Evolutionary conservation across 2,888 invertebrate genomes (phyloP).

Genomic region (Tridacna crocea): DNA sequence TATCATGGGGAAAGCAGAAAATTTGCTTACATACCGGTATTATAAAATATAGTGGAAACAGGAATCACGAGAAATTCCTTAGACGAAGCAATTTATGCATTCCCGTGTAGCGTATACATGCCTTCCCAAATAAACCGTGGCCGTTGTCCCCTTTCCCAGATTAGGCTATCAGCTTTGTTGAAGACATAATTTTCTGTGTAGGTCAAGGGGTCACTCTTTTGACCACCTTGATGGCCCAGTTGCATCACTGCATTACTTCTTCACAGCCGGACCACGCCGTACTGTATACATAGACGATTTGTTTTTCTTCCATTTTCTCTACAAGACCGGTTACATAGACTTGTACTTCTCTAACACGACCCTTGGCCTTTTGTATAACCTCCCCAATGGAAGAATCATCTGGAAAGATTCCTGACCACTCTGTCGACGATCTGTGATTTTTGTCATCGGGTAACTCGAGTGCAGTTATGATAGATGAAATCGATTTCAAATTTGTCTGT

Average conservation of each 20-base stretch:
- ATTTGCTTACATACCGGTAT: no score
- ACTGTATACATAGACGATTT: no score
- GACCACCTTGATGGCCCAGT: conserved; percentile 1
- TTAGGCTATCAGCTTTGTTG: conserved; percentile 98
- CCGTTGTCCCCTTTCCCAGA: conserved; percentile 97
- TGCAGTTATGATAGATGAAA: conserved; percentile 11
- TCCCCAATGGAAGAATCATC: neutral
- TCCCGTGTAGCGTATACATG: no score
- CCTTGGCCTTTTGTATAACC: conserved; percentile 2
- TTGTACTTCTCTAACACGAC: no score
- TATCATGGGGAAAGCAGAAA: no score
- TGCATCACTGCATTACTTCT: no score
- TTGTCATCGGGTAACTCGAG: neutral
- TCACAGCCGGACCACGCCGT: no score
- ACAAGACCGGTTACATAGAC: no score
- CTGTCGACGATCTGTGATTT: neutral
- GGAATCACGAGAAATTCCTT: no score
- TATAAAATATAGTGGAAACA: no score
- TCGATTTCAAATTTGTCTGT: conserved; percentile 20
- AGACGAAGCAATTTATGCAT: no score
- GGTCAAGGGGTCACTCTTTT: conserved; percentile 46
- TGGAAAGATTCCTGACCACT: neutral
- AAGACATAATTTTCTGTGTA: conserved; percentile 91
- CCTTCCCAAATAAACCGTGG: conserved; percentile 96
- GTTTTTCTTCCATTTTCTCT: no score